phyloP scores from a whole-genome alignment of 2,888 invertebrate genomes.

The Gymnocheta viridis region DNA sequence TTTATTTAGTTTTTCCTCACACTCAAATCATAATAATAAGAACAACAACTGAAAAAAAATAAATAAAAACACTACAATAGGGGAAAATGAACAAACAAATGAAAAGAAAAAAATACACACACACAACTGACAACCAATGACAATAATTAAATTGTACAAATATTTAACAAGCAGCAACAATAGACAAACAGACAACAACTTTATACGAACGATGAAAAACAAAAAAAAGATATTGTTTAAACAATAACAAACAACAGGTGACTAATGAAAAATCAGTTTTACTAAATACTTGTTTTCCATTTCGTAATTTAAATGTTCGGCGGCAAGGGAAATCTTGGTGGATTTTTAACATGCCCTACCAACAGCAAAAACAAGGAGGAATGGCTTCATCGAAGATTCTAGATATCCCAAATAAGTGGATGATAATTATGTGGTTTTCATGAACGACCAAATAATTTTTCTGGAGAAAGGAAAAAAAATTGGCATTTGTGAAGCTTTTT shows the following conservation, averaged over 20 bases:
- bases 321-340: background rate
- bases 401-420: no score
- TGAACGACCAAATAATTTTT: no score
- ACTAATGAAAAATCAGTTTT: conserved; percentile 62
- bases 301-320: background rate
- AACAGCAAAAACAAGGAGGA: no score
- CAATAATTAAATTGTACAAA: conserved; percentile 73
- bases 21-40: conserved; percentile 6
- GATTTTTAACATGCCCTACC: background rate
- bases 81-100: conserved; percentile 9
- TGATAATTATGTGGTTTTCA: no score
- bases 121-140: conserved; percentile 63
- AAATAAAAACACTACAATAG: conserved; percentile 3
- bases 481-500: no score
- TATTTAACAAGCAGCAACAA: conserved; percentile 70
- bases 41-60: background rate
- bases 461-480: no score
- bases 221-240: conserved; percentile 2
- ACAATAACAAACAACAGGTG: conserved; percentile 58
- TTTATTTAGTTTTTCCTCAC: conserved; percentile 33
- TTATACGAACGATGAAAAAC: conserved; percentile 23
- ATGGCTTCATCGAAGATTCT: no score
- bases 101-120: background rate
- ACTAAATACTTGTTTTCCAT: conserved; percentile 32
- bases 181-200: conserved; percentile 44